These are phyloP conservation scores for Phrynocephalus versicolor DNA, from an alignment of 2,113 vertebrate species.

Conservation along the genomic window DNA sequence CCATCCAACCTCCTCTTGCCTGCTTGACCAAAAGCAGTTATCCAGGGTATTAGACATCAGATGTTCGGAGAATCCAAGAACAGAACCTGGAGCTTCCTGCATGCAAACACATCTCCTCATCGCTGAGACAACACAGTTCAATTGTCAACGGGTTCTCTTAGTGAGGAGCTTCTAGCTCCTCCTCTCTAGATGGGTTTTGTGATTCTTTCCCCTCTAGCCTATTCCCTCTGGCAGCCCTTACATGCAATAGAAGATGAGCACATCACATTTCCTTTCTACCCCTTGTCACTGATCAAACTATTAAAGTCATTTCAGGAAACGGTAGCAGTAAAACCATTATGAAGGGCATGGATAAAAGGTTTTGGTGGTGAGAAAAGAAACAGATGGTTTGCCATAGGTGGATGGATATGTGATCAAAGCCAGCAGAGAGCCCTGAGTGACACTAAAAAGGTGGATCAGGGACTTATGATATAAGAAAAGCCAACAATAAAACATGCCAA, in stretches of 20 bases:
- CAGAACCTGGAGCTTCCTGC: background rate
- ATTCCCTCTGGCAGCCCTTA: background rate
- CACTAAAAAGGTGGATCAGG: constrained; percentile 30
- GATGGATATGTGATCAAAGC: constrained; percentile 21
- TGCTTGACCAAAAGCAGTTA: too few relatives aligned
- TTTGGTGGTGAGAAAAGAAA: constrained; percentile 14
- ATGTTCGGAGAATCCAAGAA: background rate
- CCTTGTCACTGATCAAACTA: background rate
- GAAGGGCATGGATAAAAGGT: constrained; percentile 19
- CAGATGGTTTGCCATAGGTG: constrained; percentile 18
- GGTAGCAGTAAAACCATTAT: background rate
- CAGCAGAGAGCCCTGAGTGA: background rate
- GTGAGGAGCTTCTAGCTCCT: too few relatives aligned
- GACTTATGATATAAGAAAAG: constrained; percentile 30
- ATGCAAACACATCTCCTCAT: background rate
- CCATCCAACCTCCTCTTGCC: too few relatives aligned
- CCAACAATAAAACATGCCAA: constrained; percentile 26
- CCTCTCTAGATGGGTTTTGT: too few relatives aligned
- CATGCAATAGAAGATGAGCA: background rate
- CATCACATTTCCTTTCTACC: background rate
- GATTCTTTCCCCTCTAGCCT: background rate
- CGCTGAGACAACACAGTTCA: background rate
- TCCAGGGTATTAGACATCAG: too few relatives aligned
- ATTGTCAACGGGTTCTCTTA: too few relatives aligned
- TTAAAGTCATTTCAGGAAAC: background rate